These are phyloP conservation scores for Xestobium rufovillosum DNA, from an alignment of 2,888 invertebrate species.

Conservation along the genomic window DNA sequence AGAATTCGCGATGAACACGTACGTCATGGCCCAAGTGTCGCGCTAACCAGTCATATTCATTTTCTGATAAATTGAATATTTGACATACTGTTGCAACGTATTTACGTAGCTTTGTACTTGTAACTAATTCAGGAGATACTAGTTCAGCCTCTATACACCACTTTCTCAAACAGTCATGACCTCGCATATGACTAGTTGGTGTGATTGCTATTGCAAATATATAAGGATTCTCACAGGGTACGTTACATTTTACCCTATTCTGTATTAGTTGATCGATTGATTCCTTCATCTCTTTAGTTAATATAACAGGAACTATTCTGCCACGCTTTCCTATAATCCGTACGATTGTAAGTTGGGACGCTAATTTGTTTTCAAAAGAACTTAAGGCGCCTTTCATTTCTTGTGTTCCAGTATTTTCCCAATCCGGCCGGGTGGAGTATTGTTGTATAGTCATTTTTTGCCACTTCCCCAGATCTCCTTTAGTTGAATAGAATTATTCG, in stretches of 20 bases:
- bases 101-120: slow-evolving; percentile 9
- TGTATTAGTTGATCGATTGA: slow-evolving; percentile 8
- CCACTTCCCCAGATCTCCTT: slow-evolving; percentile 6
- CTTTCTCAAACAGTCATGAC: slow-evolving; percentile 1
- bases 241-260: not conserved
- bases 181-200: not conserved
- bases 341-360: slow-evolving; percentile 7
- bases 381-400: slow-evolving; percentile 12
- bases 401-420: slow-evolving; percentile 3
- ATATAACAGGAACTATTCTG: slow-evolving; percentile 9
- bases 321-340: slow-evolving; percentile 13
- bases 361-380: slow-evolving; percentile 10
- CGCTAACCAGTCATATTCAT: slow-evolving; percentile 9
- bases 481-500: slow-evolving; percentile 8
- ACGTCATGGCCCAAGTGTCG: slow-evolving; percentile 5
- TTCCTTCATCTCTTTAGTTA: slow-evolving; percentile 9
- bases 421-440: slow-evolving; percentile 5
- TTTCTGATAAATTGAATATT: slow-evolving; percentile 11
- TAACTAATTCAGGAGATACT: slow-evolving; percentile 5
- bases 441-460: not conserved
- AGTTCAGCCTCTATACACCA: not conserved
- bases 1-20: slow-evolving; percentile 11
- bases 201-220: not conserved
- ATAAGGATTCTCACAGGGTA: slow-evolving; percentile 2
- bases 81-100: slow-evolving; percentile 12